Conservation (phyloP, 2,888 invertebrate genomes). For the Liopterus haemorrhoidalis region DNA sequence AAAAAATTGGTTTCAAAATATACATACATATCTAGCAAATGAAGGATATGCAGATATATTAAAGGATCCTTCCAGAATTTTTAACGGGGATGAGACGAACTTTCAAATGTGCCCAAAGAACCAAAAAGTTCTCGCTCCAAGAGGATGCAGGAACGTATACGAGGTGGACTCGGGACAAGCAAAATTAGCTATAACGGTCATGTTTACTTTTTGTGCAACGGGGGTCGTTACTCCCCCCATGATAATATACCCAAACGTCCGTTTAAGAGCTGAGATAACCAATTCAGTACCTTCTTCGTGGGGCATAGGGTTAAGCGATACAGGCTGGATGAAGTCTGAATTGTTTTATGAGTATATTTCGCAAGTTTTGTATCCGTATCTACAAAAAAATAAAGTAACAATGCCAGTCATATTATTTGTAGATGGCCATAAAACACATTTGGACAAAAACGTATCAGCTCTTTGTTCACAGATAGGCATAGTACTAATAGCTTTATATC, state of each 20-base stretch:
- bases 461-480: slow-evolving; percentile 14
- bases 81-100: slow-evolving; percentile 39
- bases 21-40: too few relatives aligned
- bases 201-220: slow-evolving; percentile 39
- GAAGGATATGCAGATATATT: too few relatives aligned
- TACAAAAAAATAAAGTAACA: slow-evolving; percentile 15
- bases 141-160: too few relatives aligned
- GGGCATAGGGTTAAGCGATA: slow-evolving; percentile 41
- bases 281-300: slow-evolving; percentile 38
- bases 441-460: slow-evolving; percentile 9
- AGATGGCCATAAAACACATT: slow-evolving; percentile 7
- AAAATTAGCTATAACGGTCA: slow-evolving; percentile 38
- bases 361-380: slow-evolving; percentile 1
- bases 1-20: too few relatives aligned
- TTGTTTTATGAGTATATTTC: slow-evolving; percentile 24
- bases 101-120: slow-evolving; percentile 38
- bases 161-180: slow-evolving; percentile 34
- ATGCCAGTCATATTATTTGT: slow-evolving; percentile 25
- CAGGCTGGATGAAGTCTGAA: slow-evolving; percentile 25
- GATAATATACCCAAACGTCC: slow-evolving; percentile 39
- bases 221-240: slow-evolving; percentile 38
- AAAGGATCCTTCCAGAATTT: slow-evolving; percentile 35
- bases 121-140: slow-evolving; percentile 34
- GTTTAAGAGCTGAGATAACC: slow-evolving; percentile 37
- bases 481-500: slow-evolving; percentile 34